phyloP scores from a whole-genome alignment of 2,113 vertebrate species.

The Dipodomys ordii region DNA sequence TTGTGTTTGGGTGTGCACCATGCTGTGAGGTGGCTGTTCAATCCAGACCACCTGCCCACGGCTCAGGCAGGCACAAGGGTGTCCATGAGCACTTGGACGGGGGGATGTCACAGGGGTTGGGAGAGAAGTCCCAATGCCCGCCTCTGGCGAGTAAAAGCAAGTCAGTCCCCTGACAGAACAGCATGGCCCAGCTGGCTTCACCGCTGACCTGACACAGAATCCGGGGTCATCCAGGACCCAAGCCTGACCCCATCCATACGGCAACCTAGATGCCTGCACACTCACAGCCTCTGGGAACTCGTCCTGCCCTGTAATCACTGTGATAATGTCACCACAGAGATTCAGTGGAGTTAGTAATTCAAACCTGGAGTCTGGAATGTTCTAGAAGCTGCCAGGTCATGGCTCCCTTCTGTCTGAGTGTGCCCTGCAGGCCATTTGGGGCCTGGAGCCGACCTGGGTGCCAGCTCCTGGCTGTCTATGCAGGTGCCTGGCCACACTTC shows the following conservation, averaged over 20 bases:
- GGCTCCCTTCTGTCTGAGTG: background rate
- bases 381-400: background rate
- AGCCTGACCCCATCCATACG: background rate
- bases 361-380: background rate
- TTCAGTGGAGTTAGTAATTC: background rate
- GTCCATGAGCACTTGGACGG: background rate
- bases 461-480: background rate
- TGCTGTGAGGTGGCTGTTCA: no score
- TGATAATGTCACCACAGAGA: background rate
- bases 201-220: accelerated
- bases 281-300: background rate
- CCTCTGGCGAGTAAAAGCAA: no score
- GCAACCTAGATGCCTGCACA: background rate
- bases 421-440: background rate
- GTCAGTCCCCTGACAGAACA: no score
- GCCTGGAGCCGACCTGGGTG: background rate
- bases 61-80: no score
- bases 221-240: background rate
- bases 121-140: background rate
- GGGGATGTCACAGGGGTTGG: accelerated
- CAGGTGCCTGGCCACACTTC: background rate
- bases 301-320: background rate
- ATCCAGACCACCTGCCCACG: no score
- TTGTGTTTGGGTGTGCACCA: no score
- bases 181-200: no score